A percentile compares a stretch with the other conserved stretches of the same genome.
Evolutionary conservation across 1,140 invertebrate species (phyloP).

Genomic region (Metaphire vulgaris): DNA sequence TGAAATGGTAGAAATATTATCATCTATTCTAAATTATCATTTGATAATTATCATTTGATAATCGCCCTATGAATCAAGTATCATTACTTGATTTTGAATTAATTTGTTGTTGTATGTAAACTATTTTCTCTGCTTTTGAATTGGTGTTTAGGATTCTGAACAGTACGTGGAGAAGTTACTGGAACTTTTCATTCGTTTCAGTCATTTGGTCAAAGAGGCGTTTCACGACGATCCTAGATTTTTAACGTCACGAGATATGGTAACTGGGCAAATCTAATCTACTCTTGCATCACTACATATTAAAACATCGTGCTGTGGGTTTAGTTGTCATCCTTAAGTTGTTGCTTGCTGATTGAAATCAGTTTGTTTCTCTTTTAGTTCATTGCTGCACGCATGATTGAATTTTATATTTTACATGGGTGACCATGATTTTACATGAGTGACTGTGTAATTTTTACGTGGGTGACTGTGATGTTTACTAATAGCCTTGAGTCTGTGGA

Average conservation of each 20-base stretch:
- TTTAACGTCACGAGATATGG: slow-evolving; percentile 91
- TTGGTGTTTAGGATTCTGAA: slow-evolving; percentile 75
- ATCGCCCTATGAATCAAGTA: too few species aligned
- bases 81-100: too few species aligned
- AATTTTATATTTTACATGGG: slow-evolving; percentile 6
- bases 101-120: too few species aligned
- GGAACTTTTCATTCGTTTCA: slow-evolving; percentile 86
- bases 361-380: slow-evolving; percentile 14
- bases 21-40: too few species aligned
- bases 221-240: slow-evolving; percentile 96
- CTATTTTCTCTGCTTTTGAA: too few species aligned
- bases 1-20: too few species aligned
- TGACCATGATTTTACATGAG: too few species aligned
- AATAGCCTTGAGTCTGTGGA: too few species aligned
- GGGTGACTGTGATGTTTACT: too few species aligned
- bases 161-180: slow-evolving; percentile 96
- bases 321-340: not conserved
- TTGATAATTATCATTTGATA: too few species aligned
- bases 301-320: not conserved
- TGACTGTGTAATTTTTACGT: too few species aligned
- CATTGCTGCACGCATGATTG: too few species aligned
- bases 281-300: not conserved
- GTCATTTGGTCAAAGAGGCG: slow-evolving; percentile 82
- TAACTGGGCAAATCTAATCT: slow-evolving; percentile 35
- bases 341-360: slow-evolving; percentile 7